Percentiles rank a stretch among this genome's conserved stretches.
Conservation (phyloP, 2,888 invertebrate genomes). For the Lasioglossum oenotherae region DNA sequence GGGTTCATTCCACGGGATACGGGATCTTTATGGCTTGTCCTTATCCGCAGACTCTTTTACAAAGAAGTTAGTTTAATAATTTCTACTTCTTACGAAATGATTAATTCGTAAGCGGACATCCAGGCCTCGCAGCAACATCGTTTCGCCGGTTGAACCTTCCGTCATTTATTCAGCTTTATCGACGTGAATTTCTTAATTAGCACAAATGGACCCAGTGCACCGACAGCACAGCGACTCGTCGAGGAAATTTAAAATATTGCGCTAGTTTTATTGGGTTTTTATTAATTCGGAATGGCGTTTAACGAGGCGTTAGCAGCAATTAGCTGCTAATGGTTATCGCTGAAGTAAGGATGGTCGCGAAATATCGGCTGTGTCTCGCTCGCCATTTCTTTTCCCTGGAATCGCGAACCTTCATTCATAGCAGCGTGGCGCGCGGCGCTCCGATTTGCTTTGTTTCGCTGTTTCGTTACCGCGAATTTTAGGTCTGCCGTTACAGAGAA, state of each 20-base stretch:
- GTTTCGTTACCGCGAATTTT: constrained; percentile 11
- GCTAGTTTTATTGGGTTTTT: not conserved
- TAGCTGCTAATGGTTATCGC: not conserved
- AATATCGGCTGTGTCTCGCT: constrained; percentile 1
- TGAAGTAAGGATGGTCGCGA: not conserved
- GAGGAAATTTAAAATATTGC: not conserved
- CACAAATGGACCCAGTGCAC: constrained; percentile 6
- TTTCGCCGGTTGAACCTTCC: constrained; percentile 22
- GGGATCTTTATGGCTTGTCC: not conserved
- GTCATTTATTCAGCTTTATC: constrained; percentile 56
- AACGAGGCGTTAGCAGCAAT: not conserved
- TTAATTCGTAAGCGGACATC: not conserved
- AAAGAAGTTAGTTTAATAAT: not conserved
- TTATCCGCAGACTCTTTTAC: not conserved
- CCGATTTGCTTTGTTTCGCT: constrained; percentile 21
- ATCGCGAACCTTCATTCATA: not conserved
- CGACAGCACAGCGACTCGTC: not conserved
- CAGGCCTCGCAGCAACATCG: constrained; percentile 21
- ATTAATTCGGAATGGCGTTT: not conserved
- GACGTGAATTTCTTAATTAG: constrained; percentile 39
- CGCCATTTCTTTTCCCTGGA: constrained; percentile 1
- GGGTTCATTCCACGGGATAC: constrained; percentile 27
- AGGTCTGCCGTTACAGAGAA: constrained; percentile 1
- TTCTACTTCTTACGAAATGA: not conserved
- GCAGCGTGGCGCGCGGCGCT: not conserved